Conservation (phyloP, 2,113 vertebrate genomes). For the Cygnus buccinator region DNA sequence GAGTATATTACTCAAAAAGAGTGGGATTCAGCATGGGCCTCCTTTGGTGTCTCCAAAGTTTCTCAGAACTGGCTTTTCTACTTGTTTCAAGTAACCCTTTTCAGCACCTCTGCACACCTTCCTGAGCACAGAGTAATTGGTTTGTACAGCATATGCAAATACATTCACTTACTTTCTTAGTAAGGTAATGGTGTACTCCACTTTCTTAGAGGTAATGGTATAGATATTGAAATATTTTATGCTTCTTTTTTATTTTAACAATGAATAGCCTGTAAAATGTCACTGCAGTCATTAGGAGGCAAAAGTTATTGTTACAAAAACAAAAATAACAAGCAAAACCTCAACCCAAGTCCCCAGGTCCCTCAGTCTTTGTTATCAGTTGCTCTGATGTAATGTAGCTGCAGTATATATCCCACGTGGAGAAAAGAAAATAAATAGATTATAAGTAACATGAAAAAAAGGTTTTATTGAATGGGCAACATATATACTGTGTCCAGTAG, state of each 20-base stretch:
- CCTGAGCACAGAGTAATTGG: background rate
- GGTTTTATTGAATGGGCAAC: background rate
- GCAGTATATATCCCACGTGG: background rate
- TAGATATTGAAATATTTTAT: background rate
- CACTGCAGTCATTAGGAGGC: background rate
- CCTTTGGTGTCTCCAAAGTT: background rate
- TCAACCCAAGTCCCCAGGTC: background rate
- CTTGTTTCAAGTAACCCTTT: background rate
- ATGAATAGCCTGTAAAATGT: background rate
- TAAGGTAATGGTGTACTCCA: no score
- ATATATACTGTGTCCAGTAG: background rate
- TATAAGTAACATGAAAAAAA: background rate
- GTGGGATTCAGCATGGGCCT: background rate
- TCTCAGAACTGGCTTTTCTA: background rate
- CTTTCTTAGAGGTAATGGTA: background rate
- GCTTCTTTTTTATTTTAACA: background rate
- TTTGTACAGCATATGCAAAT: background rate
- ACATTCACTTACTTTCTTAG: background rate
- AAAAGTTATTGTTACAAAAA: background rate
- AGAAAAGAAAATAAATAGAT: background rate
- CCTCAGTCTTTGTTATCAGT: background rate
- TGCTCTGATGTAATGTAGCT: background rate
- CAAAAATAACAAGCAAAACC: background rate
- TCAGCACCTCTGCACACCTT: background rate
- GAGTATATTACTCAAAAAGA: background rate